A percentile compares a stretch with the other conserved stretches of the same genome.
These are phyloP conservation scores for Diglossa cyanea DNA, from an alignment of 2,797 vertebrate genomes.

Conservation along the genomic window DNA sequence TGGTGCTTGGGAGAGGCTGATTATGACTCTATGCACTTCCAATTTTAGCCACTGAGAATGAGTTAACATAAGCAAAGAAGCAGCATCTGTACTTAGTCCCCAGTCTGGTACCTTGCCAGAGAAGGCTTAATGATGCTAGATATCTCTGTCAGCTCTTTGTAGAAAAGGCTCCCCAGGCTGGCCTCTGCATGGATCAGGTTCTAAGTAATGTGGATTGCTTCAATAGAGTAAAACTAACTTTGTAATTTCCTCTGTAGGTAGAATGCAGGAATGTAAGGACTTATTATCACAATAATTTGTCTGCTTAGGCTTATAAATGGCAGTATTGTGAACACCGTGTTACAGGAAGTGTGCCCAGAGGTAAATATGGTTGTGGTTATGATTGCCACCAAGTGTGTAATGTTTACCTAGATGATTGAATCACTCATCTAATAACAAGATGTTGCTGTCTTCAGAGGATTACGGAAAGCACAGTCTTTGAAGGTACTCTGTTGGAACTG, in stretches of 20 bases:
- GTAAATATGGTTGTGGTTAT: slow-evolving; percentile 27
- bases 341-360: slow-evolving; percentile 15
- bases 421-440: slow-evolving; percentile 57
- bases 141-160: neutral
- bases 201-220: neutral
- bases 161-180: neutral
- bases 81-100: neutral
- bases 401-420: slow-evolving; percentile 56
- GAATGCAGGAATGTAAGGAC: slow-evolving; percentile 30
- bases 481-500: slow-evolving; percentile 49
- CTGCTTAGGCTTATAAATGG: slow-evolving; percentile 43
- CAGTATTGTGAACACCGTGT: neutral
- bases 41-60: neutral
- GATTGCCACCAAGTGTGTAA: slow-evolving; percentile 63
- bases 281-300: slow-evolving; percentile 42
- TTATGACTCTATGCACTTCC: neutral
- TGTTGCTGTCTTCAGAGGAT: slow-evolving; percentile 50
- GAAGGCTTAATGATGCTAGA: neutral
- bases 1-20: neutral
- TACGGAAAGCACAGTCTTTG: slow-evolving; percentile 28
- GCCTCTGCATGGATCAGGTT: neutral
- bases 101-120: neutral
- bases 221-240: slow-evolving; percentile 11
- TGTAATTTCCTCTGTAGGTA: slow-evolving; percentile 51
- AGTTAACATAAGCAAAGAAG: neutral